Evolutionary conservation across 2,888 invertebrate genomes (phyloP).

Genomic region (Isoperla grammatica): DNA sequence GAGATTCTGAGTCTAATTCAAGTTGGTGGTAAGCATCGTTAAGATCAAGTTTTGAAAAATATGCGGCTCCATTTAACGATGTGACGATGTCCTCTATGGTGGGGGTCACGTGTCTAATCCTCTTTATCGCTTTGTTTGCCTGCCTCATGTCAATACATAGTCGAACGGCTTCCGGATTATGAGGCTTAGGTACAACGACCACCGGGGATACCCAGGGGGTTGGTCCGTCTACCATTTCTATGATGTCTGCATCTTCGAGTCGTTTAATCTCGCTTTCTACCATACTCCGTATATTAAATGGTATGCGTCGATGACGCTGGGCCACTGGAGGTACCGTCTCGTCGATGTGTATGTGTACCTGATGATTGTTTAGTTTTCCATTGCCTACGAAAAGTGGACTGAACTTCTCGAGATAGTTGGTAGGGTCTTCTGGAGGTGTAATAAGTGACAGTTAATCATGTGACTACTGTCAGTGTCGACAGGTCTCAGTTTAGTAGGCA

Average conservation of each 20-base stretch:
- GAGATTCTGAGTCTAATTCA: not conserved
- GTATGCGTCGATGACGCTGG: not conserved
- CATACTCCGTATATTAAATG: not conserved
- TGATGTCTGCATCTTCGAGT: not conserved
- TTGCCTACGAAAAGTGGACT: not conserved
- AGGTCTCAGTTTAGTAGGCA: too few species aligned
- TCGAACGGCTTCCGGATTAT: not conserved
- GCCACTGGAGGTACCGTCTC: not conserved
- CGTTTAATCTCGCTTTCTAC: not conserved
- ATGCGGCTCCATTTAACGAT: too few species aligned
- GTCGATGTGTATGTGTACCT: not conserved
- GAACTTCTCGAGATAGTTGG: too few species aligned
- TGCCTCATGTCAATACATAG: constrained; percentile 3
- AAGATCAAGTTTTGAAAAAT: constrained; percentile 9
- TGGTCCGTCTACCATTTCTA: not conserved
- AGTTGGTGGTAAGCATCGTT: constrained; percentile 6
- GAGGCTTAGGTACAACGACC: not conserved
- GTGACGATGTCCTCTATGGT: constrained; percentile 8
- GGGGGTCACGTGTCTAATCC: not conserved
- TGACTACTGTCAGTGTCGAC: too few species aligned
- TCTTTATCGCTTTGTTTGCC: not conserved
- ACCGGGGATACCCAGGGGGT: not conserved
- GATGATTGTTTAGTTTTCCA: not conserved
- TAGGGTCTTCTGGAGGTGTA: too few species aligned
- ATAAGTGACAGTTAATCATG: too few species aligned